Evolutionary conservation across 2,113 vertebrate species (phyloP).

Genomic region (Pristiophorus japonicus): DNA sequence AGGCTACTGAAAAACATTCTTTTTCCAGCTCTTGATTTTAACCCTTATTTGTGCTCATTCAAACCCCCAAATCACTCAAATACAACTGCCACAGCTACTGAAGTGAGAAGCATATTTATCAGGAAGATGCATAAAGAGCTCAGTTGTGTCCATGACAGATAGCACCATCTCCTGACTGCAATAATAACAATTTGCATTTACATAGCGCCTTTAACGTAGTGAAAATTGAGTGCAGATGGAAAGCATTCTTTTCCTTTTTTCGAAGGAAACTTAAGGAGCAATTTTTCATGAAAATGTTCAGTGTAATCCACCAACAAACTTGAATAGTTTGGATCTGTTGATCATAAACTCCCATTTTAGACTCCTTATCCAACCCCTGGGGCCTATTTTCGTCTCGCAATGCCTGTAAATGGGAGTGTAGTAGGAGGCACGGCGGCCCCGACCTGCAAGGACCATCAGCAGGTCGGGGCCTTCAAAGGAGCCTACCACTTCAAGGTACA

Average conservation of each 20-base stretch:
- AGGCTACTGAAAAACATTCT: background rate
- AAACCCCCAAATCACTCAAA: background rate
- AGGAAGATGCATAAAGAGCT: background rate
- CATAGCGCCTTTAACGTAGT: background rate
- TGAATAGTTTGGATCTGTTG: background rate
- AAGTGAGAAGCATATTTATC: background rate
- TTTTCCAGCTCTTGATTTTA: background rate
- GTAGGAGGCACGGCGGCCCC: too few species aligned
- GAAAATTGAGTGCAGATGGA: background rate
- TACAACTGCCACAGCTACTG: background rate
- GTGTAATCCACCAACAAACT: background rate
- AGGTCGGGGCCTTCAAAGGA: too few species aligned
- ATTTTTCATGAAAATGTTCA: background rate
- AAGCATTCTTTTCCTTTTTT: background rate
- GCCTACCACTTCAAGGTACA: too few species aligned
- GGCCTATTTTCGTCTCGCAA: background rate
- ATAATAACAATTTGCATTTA: background rate
- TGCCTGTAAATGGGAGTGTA: background rate
- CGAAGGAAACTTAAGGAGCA: background rate
- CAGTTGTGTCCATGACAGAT: background rate
- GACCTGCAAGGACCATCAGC: too few species aligned
- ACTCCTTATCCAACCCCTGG: background rate
- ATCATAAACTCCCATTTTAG: background rate
- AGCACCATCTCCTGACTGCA: background rate
- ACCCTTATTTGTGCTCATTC: conserved; percentile 16